Conservation (phyloP, 2,113 vertebrate genomes). For the Pogonocichla stellata region DNA sequence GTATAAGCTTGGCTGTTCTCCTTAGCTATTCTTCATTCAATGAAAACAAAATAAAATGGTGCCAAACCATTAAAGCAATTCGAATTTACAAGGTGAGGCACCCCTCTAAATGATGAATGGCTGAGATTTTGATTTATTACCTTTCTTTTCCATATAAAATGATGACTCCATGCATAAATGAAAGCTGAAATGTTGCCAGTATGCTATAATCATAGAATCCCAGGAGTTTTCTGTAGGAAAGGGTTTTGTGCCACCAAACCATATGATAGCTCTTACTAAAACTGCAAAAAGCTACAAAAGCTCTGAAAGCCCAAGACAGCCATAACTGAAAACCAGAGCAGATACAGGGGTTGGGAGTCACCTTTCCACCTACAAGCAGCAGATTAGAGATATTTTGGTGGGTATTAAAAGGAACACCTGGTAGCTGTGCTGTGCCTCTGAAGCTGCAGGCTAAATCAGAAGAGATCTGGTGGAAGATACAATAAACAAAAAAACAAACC, state of each 20-base stretch:
- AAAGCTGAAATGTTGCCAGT: neutral
- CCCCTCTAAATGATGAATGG: constrained; percentile 3
- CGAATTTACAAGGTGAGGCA: constrained; percentile 1
- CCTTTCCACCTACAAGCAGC: neutral
- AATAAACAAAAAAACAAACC: neutral
- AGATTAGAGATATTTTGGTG: neutral
- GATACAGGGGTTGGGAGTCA: neutral
- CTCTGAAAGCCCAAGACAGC: neutral
- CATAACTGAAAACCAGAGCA: neutral
- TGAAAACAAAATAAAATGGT: constrained; percentile 21
- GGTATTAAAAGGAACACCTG: neutral
- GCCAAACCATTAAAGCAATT: constrained; percentile 10
- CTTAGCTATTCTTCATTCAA: neutral
- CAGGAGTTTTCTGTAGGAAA: neutral
- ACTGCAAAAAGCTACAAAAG: neutral
- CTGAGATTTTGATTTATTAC: constrained; percentile 21
- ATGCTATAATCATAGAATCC: neutral
- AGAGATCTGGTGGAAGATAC: neutral
- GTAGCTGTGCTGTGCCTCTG: neutral
- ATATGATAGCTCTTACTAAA: neutral
- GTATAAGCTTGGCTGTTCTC: neutral
- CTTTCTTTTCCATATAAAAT: neutral
- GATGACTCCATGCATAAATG: neutral
- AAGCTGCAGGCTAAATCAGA: neutral
- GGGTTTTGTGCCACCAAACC: neutral